Evolutionary conservation across 2,797 vertebrate genomes (phyloP), one percentile per base, ranked within the genome.

Genomic region (Sebastes iracundus): DNA sequence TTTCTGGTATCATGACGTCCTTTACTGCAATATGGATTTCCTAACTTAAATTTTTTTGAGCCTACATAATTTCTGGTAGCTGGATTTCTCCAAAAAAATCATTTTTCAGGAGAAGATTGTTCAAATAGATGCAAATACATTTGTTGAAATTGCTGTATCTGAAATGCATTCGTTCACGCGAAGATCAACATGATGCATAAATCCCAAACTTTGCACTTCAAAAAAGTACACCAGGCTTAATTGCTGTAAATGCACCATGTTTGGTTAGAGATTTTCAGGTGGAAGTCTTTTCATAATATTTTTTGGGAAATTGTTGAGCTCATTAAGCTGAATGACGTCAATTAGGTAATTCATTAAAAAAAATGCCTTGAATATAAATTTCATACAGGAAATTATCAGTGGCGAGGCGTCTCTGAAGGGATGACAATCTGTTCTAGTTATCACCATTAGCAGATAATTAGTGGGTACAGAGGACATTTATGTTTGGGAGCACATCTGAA

Each of bases 371-470:
- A 67, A 72, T 62, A 56, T 72, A 25, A 38, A 62, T 77, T 72
- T 58, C 30, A 65, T 4, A 25, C 25, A 73, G 35, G 11, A 71
- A 78, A 77, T 72, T 1, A 62, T 76, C 64, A 67, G 55, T 49
- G 22, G 16, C 6, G 3, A 28, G 7, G 46, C n/a, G n/a, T 55
- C 60, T 79, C 67, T 62, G 27, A 4, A 8, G 79, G 62, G 27
- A 84, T 38, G 52, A n/a, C 4, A 65, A 80, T 73, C 30, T 55
- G 72, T 78, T 65, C n/a, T 60, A 72, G 25, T 72, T 66, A 77
- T 73, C 28, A 52, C 27, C 35, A 83, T 86, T 78, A 88, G 75
- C 27, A 80, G 77, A 81, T 85, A 88, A 90, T 86, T 74, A 81
- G 63, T 27, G 68, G 58, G 46, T 70, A 64, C 33, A 72, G 42